phyloP scores from a whole-genome alignment of 2,888 invertebrate genomes.

The Ophion ventricosus region DNA sequence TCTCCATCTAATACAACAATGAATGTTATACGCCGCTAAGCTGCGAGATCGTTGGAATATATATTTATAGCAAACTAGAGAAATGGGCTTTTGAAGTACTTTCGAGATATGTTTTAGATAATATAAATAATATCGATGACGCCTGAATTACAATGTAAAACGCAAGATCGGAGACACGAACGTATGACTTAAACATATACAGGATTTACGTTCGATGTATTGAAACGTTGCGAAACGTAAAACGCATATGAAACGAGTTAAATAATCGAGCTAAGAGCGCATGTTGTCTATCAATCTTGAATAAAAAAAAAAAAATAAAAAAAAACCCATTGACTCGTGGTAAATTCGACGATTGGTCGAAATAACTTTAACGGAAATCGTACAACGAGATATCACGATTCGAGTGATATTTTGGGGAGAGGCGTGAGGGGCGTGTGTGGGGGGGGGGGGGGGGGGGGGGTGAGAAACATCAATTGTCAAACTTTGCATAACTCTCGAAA shows the following conservation, averaged over 20 bases:
- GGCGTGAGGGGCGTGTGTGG: not conserved
- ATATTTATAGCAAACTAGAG: slow-evolving; percentile 36
- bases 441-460: not conserved
- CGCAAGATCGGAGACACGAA: slow-evolving; percentile 35
- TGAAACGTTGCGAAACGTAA: slow-evolving; percentile 61
- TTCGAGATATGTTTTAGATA: slow-evolving; percentile 30
- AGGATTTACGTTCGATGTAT: slow-evolving; percentile 25
- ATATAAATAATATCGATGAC: slow-evolving; percentile 22
- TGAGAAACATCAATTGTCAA: not conserved
- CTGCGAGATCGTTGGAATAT: slow-evolving; percentile 41
- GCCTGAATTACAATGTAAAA: slow-evolving; percentile 31
- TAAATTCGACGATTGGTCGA: slow-evolving; percentile 37
- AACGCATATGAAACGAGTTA: slow-evolving; percentile 38
- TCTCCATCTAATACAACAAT: slow-evolving; percentile 37
- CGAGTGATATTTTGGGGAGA: not conserved
- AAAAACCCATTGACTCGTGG: slow-evolving; percentile 25
- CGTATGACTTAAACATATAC: slow-evolving; percentile 10
- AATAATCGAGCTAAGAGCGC: slow-evolving; percentile 31
- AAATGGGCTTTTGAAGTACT: slow-evolving; percentile 53
- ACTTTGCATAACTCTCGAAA: not conserved
- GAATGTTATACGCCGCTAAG: slow-evolving; percentile 44
- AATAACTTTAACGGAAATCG: slow-evolving; percentile 14
- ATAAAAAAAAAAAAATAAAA: not conserved
- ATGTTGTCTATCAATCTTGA: slow-evolving; percentile 45
- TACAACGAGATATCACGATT: slow-evolving; percentile 4